Base-by-base conservation (phyloP, 1,140 invertebrate genomes). In the Sminthurides bifidus region DNA sequence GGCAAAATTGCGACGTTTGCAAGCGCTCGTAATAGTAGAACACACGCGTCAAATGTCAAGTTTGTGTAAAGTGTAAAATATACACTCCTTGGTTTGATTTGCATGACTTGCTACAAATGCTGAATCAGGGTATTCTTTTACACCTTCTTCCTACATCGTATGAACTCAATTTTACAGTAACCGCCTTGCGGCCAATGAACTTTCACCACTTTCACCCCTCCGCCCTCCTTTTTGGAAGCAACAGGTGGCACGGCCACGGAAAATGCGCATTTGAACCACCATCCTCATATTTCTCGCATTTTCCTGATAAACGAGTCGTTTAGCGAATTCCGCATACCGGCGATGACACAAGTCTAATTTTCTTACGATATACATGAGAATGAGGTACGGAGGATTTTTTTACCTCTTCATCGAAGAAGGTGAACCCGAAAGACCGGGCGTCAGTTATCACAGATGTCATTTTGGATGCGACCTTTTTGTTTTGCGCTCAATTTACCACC, bases 321-420 rank as follows among this genome's bases (percentile, higher is more conserved):
- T 5, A 24, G 15, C 10, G 10, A 12, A 8, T 12, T 23, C 19
- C 8, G 8, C 19, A 19, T 12, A 44, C 21, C 21, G 8, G 21
- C 14, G 21, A 19, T 12, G 41, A 44, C 14, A 10, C 12, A 19
- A 44, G 8, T 23, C 10, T 23, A 14, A 48, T 12, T 26, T 21
- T 27, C 17, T 5, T 14, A 12, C 15, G 29, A 48, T 21, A 21
- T 35, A n/a, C 14, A 30, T 51, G 12, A 49, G 8, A 49, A n/a
- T 43, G 21, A 23, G 17, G 17, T 41, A 29, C 10, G 17, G 40
- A 6, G 10, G 43, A 48, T 19, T 12, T 3, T 12, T 27, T 48
- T 52, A 63, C 61, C 61, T 56, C 29, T 14, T 63, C 57, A 52
- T 63, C 61, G 40, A 63, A 63, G 37, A 59, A 52, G 23, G 56